Evolutionary conservation across 2,113 vertebrate genomes (phyloP).

Genomic region (Haliaeetus leucogaster): DNA sequence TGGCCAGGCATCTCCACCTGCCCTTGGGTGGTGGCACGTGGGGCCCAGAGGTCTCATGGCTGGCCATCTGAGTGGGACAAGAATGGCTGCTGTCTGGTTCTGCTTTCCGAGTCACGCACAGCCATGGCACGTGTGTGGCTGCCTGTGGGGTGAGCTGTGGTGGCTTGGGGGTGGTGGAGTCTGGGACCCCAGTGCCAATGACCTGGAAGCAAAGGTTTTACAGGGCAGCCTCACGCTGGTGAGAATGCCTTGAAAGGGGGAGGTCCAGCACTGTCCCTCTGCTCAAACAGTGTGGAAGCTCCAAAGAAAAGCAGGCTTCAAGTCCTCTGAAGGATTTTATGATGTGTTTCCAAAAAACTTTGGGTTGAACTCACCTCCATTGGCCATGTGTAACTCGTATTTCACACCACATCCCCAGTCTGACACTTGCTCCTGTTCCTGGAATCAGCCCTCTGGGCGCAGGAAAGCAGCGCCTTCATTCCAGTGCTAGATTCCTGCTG

Average conservation of each 20-base stretch:
- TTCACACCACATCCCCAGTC: not conserved
- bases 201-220: not conserved
- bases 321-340: not conserved
- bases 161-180: fast-evolving
- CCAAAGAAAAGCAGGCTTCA: not conserved
- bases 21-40: not conserved
- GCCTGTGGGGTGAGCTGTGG: not conserved
- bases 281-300: fast-evolving
- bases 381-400: not conserved
- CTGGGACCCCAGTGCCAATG: not conserved
- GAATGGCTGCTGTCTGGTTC: not conserved
- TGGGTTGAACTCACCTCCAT: not conserved
- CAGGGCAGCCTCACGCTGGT: fast-evolving
- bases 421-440: not conserved
- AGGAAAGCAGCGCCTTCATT: not conserved
- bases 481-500: not conserved
- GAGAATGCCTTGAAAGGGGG: not conserved
- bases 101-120: fast-evolving
- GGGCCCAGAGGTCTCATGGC: not conserved
- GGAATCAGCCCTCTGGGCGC: not conserved
- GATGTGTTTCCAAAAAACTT: fast-evolving
- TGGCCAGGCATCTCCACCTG: not conserved
- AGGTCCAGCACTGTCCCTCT: not conserved
- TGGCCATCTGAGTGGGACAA: not conserved
- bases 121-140: fast-evolving